A percentile compares a stretch with the other conserved stretches of the same genome.
Conservation (phyloP, 2,113 vertebrate genomes). For the Tenebrosternarchus preto region DNA sequence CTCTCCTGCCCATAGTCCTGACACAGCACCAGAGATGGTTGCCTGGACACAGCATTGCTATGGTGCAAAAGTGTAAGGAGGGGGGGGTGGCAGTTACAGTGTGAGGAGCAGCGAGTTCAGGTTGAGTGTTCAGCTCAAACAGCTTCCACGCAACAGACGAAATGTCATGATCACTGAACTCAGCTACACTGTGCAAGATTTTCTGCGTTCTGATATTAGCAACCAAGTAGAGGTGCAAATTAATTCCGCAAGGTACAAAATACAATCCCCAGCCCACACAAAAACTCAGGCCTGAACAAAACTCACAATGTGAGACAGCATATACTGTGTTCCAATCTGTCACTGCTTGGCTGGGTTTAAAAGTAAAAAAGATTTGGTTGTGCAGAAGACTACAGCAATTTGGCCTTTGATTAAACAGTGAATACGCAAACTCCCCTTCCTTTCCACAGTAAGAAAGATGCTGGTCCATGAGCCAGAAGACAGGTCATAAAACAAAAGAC, state of each 20-base stretch:
- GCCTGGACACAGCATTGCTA: background rate
- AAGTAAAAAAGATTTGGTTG: background rate
- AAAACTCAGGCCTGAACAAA: background rate
- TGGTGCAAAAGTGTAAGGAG: background rate
- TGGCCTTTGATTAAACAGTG: slow-evolving; percentile 14
- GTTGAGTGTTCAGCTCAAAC: background rate
- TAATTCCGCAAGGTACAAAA: background rate
- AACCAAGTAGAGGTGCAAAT: background rate
- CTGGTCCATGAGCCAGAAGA: background rate
- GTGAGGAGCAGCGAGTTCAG: background rate
- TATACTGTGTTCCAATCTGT: slow-evolving; percentile 15
- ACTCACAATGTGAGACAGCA: background rate
- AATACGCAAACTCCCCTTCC: background rate
- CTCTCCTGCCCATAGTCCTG: background rate
- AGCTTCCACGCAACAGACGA: background rate
- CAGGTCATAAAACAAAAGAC: background rate
- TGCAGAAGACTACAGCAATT: background rate
- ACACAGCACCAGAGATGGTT: background rate
- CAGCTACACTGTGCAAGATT: background rate
- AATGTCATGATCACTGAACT: background rate
- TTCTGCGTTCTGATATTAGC: background rate
- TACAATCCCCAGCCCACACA: background rate
- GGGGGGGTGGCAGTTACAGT: background rate
- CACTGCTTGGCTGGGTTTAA: background rate
- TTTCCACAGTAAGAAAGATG: background rate